Conservation (phyloP, 1,140 invertebrate species). For the Penaeus chinensis region DNA sequence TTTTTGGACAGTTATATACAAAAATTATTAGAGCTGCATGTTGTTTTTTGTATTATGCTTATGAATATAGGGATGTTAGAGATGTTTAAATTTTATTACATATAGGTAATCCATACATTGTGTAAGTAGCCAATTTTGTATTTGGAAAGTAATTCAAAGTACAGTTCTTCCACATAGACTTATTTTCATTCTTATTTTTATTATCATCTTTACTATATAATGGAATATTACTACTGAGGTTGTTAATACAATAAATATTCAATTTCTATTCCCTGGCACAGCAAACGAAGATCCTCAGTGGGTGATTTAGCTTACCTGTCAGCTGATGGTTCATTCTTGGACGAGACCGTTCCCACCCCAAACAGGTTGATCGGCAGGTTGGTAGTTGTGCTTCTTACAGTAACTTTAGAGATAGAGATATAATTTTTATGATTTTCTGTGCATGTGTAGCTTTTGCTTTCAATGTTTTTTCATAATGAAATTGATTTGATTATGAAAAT, state of each 20-base stretch:
- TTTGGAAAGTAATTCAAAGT: neutral
- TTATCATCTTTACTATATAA: too few species aligned
- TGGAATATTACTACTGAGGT: too few species aligned
- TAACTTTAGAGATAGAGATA: neutral
- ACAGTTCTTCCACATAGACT: neutral
- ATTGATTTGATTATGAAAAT: too few species aligned
- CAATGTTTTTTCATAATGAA: too few species aligned
- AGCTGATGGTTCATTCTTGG: slow-evolving; percentile 86
- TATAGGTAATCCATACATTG: too few species aligned
- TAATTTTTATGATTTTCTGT: neutral
- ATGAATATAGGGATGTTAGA: too few species aligned
- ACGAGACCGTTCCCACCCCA: slow-evolving; percentile 76
- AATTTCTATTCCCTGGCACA: slow-evolving; percentile 6
- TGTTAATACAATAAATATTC: neutral
- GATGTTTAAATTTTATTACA: too few species aligned
- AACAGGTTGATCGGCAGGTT: slow-evolving; percentile 62
- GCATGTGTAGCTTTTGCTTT: neutral
- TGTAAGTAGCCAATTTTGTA: neutral
- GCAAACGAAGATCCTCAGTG: slow-evolving; percentile 79
- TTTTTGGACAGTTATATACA: too few species aligned
- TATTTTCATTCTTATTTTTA: too few species aligned
- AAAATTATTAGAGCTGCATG: too few species aligned
- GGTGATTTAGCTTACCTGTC: slow-evolving; percentile 85
- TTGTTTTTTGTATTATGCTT: too few species aligned
- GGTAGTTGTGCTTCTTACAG: neutral